Evolutionary conservation across 2,888 invertebrate genomes (phyloP).

Genomic region (Adineta ricciae): DNA sequence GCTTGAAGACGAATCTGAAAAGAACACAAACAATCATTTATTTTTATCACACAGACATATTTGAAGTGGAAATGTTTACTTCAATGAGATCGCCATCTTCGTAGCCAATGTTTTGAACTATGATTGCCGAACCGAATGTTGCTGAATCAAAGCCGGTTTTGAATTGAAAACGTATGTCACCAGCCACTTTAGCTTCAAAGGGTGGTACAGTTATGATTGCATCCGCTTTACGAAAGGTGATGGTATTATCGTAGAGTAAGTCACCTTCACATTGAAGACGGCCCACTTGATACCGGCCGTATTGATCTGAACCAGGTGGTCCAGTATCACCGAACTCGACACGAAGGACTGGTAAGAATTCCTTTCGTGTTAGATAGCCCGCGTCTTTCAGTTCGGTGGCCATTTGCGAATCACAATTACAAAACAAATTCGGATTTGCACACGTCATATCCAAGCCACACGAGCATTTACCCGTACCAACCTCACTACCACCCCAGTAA

Average conservation of each 20-base stretch:
- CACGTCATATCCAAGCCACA: slow-evolving; percentile 81
- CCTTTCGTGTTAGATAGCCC: slow-evolving; percentile 31
- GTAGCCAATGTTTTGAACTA: slow-evolving; percentile 74
- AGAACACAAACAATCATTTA: too few relatives aligned
- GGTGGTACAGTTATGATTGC: slow-evolving; percentile 62
- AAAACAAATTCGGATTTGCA: slow-evolving; percentile 56
- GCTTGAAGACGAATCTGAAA: slow-evolving; percentile 26
- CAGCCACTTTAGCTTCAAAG: slow-evolving; percentile 54
- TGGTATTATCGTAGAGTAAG: slow-evolving; percentile 72
- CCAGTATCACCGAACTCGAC: slow-evolving; percentile 22
- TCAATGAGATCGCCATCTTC: slow-evolving; percentile 72
- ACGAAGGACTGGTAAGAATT: slow-evolving; percentile 5
- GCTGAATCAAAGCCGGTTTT: slow-evolving; percentile 78
- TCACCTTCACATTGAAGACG: slow-evolving; percentile 35
- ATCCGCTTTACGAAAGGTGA: slow-evolving; percentile 83
- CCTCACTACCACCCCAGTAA: slow-evolving; percentile 67
- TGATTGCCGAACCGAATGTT: slow-evolving; percentile 47
- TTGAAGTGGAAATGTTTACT: slow-evolving; percentile 59
- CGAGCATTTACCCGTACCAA: slow-evolving; percentile 71
- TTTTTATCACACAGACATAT: neutral
- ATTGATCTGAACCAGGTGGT: neutral
- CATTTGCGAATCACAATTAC: slow-evolving; percentile 76
- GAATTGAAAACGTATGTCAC: slow-evolving; percentile 93
- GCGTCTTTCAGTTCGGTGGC: slow-evolving; percentile 39
- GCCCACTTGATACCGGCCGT: slow-evolving; percentile 34